Percentiles rank a stretch among this genome's conserved stretches.
Evolutionary conservation across 2,888 invertebrate genomes (phyloP).

Genomic region (Leistus spinibarbis): DNA sequence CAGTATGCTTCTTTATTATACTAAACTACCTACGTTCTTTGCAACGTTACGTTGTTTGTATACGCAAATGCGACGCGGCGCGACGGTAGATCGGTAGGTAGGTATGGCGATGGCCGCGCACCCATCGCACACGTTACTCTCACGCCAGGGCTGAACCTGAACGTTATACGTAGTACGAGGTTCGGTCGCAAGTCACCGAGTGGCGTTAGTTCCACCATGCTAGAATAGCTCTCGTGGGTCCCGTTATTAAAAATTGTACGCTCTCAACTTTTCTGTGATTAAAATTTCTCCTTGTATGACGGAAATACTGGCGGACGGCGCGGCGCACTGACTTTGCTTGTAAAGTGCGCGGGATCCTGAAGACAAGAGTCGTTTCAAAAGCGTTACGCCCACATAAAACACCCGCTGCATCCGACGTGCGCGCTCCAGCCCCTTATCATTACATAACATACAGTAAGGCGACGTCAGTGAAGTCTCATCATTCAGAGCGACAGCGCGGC

Average conservation of each 20-base stretch:
- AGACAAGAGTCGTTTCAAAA: background rate
- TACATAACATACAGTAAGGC: background rate
- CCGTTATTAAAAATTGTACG: constrained; percentile 55
- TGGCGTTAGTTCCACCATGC: constrained; percentile 46
- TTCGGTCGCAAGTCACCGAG: constrained; percentile 28
- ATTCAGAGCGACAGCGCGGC: background rate
- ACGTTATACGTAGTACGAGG: background rate
- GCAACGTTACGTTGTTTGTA: background rate
- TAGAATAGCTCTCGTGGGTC: constrained; percentile 51
- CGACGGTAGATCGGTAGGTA: background rate
- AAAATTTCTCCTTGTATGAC: constrained; percentile 52
- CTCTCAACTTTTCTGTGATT: constrained; percentile 51
- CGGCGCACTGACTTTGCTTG: background rate
- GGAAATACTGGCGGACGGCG: constrained; percentile 12
- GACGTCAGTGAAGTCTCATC: background rate
- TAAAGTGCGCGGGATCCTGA: background rate
- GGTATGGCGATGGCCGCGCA: background rate
- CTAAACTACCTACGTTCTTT: background rate
- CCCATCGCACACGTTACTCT: background rate
- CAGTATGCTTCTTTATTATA: background rate
- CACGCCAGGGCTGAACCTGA: background rate
- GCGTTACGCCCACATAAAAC: background rate
- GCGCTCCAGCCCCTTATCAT: background rate
- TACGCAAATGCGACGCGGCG: too few species aligned
- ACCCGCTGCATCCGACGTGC: background rate